Conservation (phyloP, 2,797 vertebrate genomes). For the Gila robusta region DNA sequence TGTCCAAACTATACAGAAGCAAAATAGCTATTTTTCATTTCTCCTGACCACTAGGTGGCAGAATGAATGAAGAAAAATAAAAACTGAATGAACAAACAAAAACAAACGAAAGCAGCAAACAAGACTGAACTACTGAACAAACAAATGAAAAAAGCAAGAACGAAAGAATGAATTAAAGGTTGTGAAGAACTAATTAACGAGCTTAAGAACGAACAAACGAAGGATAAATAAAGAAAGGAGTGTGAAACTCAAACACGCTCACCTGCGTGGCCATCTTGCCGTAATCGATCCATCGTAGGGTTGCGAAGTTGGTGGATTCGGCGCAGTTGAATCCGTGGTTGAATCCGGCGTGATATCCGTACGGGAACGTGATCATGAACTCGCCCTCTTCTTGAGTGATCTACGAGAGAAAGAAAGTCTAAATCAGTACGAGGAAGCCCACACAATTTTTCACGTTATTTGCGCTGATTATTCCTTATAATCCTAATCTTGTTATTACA, state of each 20-base stretch:
- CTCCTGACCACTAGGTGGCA: neutral
- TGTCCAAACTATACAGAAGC: neutral
- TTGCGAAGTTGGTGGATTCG: conserved; percentile 98
- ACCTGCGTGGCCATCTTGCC: conserved; percentile 97
- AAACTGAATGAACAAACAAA: conserved; percentile 11
- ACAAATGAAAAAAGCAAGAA: neutral
- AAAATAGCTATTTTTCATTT: neutral
- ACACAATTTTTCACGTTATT: neutral
- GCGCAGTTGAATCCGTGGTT: conserved; percentile 99
- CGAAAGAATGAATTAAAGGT: neutral
- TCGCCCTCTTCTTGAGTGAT: conserved; percentile 97
- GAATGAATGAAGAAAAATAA: neutral
- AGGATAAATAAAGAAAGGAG: neutral
- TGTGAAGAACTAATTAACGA: neutral
- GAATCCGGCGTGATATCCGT: conserved; percentile 97
- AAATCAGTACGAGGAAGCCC: neutral
- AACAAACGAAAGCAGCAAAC: neutral
- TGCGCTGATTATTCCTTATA: neutral
- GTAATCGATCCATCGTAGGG: conserved; percentile 95
- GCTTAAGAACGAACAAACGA: neutral
- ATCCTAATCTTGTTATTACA: neutral
- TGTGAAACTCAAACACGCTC: neutral
- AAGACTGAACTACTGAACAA: neutral
- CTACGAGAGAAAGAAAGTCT: conserved; percentile 69
- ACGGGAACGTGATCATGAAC: conserved; percentile 98